Percentiles rank a stretch among this genome's conserved stretches.
Evolutionary conservation across 2,797 vertebrate species (phyloP).

Genomic region (Phataginus tricuspis): DNA sequence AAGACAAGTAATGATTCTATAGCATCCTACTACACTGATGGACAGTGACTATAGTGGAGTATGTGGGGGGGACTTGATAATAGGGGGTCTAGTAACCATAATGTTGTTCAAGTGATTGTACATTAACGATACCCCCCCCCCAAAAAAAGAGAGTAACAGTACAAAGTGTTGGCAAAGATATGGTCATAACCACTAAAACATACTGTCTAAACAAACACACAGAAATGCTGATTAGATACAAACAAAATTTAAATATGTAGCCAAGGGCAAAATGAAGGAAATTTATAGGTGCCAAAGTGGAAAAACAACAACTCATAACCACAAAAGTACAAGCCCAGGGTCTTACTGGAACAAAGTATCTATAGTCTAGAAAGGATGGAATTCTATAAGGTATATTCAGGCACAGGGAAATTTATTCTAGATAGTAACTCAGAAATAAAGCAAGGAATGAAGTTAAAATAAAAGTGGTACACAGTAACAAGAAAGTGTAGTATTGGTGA

Average conservation of each 20-base stretch:
- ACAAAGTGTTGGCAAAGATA: constrained; percentile 10
- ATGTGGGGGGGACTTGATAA: too few species aligned
- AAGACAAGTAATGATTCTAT: too few species aligned
- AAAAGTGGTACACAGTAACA: not conserved
- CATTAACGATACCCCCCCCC: too few species aligned
- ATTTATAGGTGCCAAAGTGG: not conserved
- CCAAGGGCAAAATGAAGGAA: constrained; percentile 1
- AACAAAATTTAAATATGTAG: not conserved
- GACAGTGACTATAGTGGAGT: too few species aligned
- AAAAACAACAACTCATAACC: not conserved
- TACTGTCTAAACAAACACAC: not conserved
- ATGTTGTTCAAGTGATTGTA: too few species aligned
- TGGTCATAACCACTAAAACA: not conserved
- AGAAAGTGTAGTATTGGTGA: not conserved
- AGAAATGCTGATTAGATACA: constrained; percentile 24
- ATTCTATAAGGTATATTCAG: constrained; percentile 10
- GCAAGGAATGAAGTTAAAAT: not conserved
- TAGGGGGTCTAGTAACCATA: too few species aligned
- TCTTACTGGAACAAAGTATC: not conserved
- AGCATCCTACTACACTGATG: too few species aligned
- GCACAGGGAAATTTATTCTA: constrained; percentile 16
- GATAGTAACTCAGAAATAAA: not conserved
- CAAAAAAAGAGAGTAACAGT: not conserved
- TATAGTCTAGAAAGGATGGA: not conserved
- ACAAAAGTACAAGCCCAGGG: not conserved